Evolutionary conservation across 2,888 invertebrate species (phyloP), one percentile per base, ranked within the genome.

Genomic region (Sinodicranocentrus sp.): DNA sequence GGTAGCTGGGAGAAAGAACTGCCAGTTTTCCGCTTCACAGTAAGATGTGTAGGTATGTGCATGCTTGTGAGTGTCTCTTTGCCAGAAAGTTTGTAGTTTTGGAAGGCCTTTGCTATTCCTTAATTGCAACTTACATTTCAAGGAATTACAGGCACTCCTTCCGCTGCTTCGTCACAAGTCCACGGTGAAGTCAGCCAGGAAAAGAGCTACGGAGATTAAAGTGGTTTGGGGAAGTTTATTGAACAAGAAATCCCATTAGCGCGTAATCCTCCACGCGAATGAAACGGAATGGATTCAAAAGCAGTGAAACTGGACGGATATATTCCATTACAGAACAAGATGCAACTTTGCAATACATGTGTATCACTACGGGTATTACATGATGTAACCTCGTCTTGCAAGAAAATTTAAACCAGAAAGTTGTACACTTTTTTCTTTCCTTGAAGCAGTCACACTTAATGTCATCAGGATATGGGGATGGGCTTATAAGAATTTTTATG

Each of bases 171-270:
- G 57, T 33, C 26, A 21, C 67, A 67, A 65, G 23, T 73, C 61
- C 33, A 44, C 33, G 33, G 5, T n/a, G n/a, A 10, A 52, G 65
- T 33, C 54, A 80, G 43, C 21, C 67, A 72, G 59, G 67, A 57
- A 73, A 71, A 52, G 79, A 61, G 61, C 33, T 61, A n/a, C 48
- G 79, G 71, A 79, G 79, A 80, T 80, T 80, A 80, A 80, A 80
- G 80, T 80, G 80, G 73, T 72, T 73, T 72, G 73, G 54, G 73
- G 54, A 80, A 80, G 73, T 80, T 80, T 80, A 80, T 80, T 80
- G 80, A 73, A 80, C 73, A 80, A 80, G 80, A 80, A 80, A 80
- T 80, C 80, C 80, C 80, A 80, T 80, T 80, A 80, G 73, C 67
- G 67, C 72, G 25, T 80, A 80, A 80, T 80, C 80, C 80, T 80